Percentiles rank a stretch among this genome's conserved stretches.
These are phyloP conservation scores for Nowickia ferox DNA, from an alignment of 2,888 invertebrate genomes.

Conservation along the genomic window DNA sequence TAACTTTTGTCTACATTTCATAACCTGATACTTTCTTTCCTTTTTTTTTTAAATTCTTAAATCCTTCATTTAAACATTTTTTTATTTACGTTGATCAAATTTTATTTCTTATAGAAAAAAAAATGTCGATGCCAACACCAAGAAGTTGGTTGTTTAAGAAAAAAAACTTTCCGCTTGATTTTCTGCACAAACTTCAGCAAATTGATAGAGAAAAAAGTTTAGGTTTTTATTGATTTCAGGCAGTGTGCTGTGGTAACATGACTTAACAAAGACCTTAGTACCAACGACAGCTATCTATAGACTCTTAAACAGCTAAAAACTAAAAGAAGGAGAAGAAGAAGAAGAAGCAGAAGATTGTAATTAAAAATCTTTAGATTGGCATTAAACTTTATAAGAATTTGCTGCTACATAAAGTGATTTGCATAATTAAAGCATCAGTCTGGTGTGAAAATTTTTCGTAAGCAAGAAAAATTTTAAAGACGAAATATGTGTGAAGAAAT, in stretches of 20 bases:
- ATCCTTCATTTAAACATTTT: constrained; percentile 8
- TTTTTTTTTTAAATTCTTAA: constrained; percentile 1
- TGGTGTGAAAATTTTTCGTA: too few species aligned
- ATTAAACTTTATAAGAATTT: constrained; percentile 67
- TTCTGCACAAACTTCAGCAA: constrained; percentile 66
- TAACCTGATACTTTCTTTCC: too few species aligned
- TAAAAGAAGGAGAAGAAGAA: constrained; percentile 22
- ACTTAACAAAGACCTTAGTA: constrained; percentile 66
- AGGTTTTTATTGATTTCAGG: constrained; percentile 70
- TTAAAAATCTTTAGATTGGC: constrained; percentile 72
- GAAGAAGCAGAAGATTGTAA: constrained; percentile 52
- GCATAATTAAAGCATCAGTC: too few species aligned
- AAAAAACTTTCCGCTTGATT: constrained; percentile 67
- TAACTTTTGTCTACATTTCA: too few species aligned
- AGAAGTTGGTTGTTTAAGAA: constrained; percentile 42
- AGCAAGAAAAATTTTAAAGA: too few species aligned
- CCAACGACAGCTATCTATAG: constrained; percentile 48
- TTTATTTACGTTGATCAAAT: constrained; percentile 1
- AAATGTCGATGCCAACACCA: constrained; percentile 54
- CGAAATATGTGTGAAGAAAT: too few species aligned
- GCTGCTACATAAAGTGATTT: constrained; percentile 5
- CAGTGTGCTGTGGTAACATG: constrained; percentile 69
- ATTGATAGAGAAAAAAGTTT: constrained; percentile 61
- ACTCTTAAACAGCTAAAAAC: constrained; percentile 29
- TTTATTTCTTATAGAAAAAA: neutral